Conservation (phyloP, 2,797 vertebrate species). For the Melanotaenia pygmaea region DNA sequence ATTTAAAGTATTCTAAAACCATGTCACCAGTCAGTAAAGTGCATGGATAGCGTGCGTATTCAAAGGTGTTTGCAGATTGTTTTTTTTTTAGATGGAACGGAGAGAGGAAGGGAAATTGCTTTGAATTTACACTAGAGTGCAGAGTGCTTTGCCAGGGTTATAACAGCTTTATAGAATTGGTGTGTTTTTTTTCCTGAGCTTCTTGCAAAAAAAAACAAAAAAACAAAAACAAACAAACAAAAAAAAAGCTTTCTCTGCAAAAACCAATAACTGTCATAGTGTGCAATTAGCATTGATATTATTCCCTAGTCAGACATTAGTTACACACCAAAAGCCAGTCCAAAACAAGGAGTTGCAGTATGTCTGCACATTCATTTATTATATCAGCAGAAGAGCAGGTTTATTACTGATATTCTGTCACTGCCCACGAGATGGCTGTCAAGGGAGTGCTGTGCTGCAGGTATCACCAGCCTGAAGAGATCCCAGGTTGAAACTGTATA, state of each 20-base stretch:
- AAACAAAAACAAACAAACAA: not conserved
- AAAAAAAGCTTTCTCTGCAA: slow-evolving; percentile 32
- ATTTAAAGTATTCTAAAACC: slow-evolving; percentile 20
- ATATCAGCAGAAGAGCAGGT: slow-evolving; percentile 45
- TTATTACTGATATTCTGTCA: slow-evolving; percentile 62
- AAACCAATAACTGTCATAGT: slow-evolving; percentile 53
- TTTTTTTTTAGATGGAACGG: slow-evolving; percentile 26
- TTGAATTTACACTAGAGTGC: slow-evolving; percentile 56
- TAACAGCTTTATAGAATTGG: slow-evolving; percentile 39
- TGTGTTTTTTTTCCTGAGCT: slow-evolving; percentile 25
- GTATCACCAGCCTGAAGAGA: slow-evolving; percentile 52
- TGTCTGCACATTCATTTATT: slow-evolving; percentile 59
- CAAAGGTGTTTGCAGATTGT: slow-evolving; percentile 29
- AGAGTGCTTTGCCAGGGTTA: slow-evolving; percentile 53
- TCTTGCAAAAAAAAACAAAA: slow-evolving; percentile 9
- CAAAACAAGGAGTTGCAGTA: slow-evolving; percentile 34
- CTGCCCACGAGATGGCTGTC: slow-evolving; percentile 44
- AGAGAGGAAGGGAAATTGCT: slow-evolving; percentile 42
- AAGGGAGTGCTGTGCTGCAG: slow-evolving; percentile 63
- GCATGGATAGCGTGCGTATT: slow-evolving; percentile 18
- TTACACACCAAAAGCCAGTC: slow-evolving; percentile 48
- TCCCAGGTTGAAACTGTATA: slow-evolving; percentile 72
- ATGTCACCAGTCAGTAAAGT: slow-evolving; percentile 13
- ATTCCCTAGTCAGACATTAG: slow-evolving; percentile 65
- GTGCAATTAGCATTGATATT: slow-evolving; percentile 68